Evolutionary conservation across 2,113 vertebrate species (phyloP).

Genomic region (Ondatra zibethicus): DNA sequence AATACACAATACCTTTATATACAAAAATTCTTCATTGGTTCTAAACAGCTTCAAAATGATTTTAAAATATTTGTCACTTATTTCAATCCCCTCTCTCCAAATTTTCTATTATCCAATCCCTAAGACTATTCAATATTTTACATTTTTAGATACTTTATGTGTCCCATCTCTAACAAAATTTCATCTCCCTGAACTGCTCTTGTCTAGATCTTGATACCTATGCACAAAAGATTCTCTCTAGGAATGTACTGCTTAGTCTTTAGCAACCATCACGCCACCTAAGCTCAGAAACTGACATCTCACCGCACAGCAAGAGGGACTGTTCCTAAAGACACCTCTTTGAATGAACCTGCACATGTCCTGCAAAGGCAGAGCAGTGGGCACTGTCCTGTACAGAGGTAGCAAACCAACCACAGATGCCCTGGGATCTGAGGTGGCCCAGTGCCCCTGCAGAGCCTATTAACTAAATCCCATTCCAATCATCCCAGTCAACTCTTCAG

Average conservation of each 20-base stretch:
- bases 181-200: constrained; percentile 41
- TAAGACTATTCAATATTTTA: constrained; percentile 51
- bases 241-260: constrained; percentile 36
- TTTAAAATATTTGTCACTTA: constrained; percentile 39
- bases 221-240: constrained; percentile 43
- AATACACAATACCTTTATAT: constrained; percentile 42
- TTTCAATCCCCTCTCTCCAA: constrained; percentile 23
- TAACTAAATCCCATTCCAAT: constrained; percentile 11
- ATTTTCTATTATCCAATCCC: constrained; percentile 36
- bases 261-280: neutral
- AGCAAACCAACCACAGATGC: neutral
- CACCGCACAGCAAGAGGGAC: neutral
- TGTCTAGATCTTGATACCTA: constrained; percentile 18
- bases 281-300: neutral
- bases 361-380: neutral
- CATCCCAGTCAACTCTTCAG: constrained; percentile 1
- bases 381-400: neutral
- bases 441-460: neutral
- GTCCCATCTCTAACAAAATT: constrained; percentile 28
- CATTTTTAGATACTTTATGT: constrained; percentile 51
- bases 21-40: constrained; percentile 52
- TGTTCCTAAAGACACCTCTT: neutral
- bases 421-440: neutral
- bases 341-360: neutral
- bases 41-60: constrained; percentile 51